Percentiles rank a stretch among this genome's conserved stretches.
phyloP scores from a whole-genome alignment of 2,113 vertebrate species.

The Antechinus flavipes region DNA sequence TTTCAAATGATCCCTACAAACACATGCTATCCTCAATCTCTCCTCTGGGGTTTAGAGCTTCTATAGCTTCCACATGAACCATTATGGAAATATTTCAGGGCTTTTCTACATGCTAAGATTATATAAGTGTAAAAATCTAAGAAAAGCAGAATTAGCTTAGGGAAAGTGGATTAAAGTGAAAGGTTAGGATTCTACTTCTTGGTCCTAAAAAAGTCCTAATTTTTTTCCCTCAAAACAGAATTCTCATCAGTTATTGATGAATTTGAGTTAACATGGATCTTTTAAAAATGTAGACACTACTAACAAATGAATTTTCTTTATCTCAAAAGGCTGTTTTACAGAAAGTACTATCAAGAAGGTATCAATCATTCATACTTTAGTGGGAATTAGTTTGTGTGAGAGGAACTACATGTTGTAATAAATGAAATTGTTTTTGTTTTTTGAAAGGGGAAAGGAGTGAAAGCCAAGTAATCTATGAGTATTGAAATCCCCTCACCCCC shows the following conservation, averaged over 20 bases:
- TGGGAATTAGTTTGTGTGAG: slow-evolving; percentile 47
- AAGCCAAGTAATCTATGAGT: not conserved
- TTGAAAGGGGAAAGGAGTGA: not conserved
- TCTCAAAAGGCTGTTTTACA: not conserved
- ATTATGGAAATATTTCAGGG: not conserved
- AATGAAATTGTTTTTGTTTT: not conserved
- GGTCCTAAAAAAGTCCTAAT: not conserved
- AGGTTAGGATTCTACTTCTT: not conserved
- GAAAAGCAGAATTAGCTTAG: not conserved
- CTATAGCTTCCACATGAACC: not conserved
- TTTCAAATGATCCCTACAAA: not conserved
- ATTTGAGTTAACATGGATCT: slow-evolving; percentile 34
- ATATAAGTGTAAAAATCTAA: not conserved
- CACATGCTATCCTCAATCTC: not conserved
- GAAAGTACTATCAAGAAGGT: slow-evolving; percentile 8
- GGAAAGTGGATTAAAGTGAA: not conserved
- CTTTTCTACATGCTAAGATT: not conserved
- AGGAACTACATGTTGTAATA: not conserved
- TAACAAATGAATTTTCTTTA: not conserved
- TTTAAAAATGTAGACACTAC: slow-evolving; percentile 55
- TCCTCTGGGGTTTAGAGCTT: not conserved
- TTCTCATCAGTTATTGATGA: slow-evolving; percentile 27
- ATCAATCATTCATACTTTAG: slow-evolving; percentile 47
- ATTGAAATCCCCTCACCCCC: not conserved
- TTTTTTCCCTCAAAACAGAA: not conserved